These are phyloP conservation scores for Lepidonotus clava DNA, from an alignment of 2,888 invertebrate genomes.

Conservation along the genomic window DNA sequence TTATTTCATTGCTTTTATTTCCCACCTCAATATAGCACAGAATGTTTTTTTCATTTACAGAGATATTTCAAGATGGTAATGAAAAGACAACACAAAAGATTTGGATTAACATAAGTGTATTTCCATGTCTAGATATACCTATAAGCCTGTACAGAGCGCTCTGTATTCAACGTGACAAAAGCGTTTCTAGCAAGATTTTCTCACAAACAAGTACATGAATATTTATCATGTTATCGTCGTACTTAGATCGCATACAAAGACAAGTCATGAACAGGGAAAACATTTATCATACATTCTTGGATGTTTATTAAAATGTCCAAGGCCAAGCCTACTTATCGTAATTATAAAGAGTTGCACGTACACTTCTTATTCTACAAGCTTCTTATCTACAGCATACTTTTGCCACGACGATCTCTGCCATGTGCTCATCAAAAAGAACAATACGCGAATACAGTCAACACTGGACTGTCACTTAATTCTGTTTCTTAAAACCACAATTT, in stretches of 20 bases:
- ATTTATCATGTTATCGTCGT: too few species aligned
- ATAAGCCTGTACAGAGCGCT: conserved; percentile 39
- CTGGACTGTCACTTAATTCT: too few species aligned
- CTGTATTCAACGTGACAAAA: conserved; percentile 22
- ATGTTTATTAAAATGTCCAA: neutral
- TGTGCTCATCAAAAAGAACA: too few species aligned
- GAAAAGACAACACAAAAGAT: neutral
- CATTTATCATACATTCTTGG: neutral
- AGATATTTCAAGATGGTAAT: too few species aligned
- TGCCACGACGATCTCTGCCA: too few species aligned
- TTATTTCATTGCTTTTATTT: too few species aligned
- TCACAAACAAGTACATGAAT: conserved; percentile 14
- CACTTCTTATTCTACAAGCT: neutral
- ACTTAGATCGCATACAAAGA: conserved; percentile 2
- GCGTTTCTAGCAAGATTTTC: conserved; percentile 14
- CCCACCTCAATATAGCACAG: too few species aligned
- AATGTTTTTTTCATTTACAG: too few species aligned
- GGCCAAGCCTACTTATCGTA: neutral
- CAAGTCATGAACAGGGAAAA: neutral
- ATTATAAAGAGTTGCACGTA: neutral
- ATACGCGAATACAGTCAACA: too few species aligned
- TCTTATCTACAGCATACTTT: conserved; percentile 8
- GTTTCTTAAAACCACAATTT: too few species aligned
- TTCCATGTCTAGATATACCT: conserved; percentile 34
- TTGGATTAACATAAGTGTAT: conserved; percentile 5